Conservation (phyloP, 2,797 vertebrate genomes). For the Salarias fasciatus region DNA sequence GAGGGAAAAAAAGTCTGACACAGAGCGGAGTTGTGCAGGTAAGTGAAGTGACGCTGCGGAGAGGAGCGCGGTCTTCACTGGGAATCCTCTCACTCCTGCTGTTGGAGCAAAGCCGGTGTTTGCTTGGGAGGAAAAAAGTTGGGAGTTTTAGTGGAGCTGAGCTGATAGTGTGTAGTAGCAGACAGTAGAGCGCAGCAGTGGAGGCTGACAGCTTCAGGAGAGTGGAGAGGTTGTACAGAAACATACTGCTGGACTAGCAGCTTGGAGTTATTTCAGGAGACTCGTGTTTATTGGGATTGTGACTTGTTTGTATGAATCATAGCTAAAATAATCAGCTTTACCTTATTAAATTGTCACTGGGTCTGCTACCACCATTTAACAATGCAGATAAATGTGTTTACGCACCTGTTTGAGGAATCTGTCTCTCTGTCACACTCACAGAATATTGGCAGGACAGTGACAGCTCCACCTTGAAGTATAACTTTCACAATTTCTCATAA, state of each 20-base stretch:
- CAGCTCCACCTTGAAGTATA: too few species aligned
- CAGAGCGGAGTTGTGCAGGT: slow-evolving; percentile 29
- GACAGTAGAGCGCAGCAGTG: slow-evolving; percentile 9
- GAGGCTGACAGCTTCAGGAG: slow-evolving; percentile 29
- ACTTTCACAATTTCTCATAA: too few species aligned
- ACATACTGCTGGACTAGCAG: slow-evolving; percentile 5
- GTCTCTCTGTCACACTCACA: too few species aligned
- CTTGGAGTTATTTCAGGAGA: neutral
- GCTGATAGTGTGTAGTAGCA: slow-evolving; percentile 20
- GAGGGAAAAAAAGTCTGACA: slow-evolving; percentile 10
- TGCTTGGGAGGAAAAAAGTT: slow-evolving; percentile 22
- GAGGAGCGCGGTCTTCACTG: neutral
- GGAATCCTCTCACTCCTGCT: neutral
- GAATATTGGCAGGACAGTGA: too few species aligned
- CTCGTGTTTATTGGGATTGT: neutral
- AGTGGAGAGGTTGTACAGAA: neutral
- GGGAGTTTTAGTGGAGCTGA: slow-evolving; percentile 10
- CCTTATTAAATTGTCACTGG: too few species aligned
- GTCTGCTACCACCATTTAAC: too few species aligned
- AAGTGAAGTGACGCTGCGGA: slow-evolving; percentile 38
- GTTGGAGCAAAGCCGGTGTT: slow-evolving; percentile 4
- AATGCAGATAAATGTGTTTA: too few species aligned
- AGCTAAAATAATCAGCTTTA: too few species aligned
- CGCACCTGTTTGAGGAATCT: too few species aligned
- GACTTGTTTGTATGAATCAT: too few species aligned